Evolutionary conservation across 53 echinoderm and acorn worm genomes (phyloP).

Genomic region (Temnopleurus reevesii): DNA sequence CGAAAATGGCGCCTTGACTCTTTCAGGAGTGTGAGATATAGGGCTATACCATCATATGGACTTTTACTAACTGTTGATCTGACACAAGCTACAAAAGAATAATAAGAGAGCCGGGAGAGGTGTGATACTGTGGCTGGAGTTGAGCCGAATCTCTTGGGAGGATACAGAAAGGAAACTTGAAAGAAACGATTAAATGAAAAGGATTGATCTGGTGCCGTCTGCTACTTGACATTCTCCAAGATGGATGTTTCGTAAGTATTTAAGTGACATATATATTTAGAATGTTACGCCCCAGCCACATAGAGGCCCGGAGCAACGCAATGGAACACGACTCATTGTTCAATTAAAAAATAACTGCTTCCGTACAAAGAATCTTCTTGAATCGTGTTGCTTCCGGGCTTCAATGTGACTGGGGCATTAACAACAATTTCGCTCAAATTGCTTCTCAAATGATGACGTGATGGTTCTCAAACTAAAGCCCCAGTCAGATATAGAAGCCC

Average conservation of each 20-base stretch:
- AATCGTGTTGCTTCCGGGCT: too few species aligned
- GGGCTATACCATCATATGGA: neutral
- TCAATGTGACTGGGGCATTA: too few species aligned
- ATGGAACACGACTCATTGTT: too few species aligned
- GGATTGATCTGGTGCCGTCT: neutral
- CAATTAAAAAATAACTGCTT: too few species aligned
- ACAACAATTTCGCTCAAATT: too few species aligned
- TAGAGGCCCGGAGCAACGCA: too few species aligned
- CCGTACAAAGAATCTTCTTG: too few species aligned
- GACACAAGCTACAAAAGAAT: neutral
- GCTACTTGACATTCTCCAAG: neutral
- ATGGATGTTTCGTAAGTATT: conserved; percentile 13
- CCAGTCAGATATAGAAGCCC: too few species aligned
- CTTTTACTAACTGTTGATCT: neutral
- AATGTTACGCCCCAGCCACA: too few species aligned
- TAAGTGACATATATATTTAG: too few species aligned
- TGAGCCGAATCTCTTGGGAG: conserved; percentile 7
- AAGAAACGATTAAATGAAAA: neutral
- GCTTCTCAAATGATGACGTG: too few species aligned
- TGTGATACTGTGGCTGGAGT: neutral
- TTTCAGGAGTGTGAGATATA: neutral
- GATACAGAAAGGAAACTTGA: neutral
- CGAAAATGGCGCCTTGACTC: conserved; percentile 21
- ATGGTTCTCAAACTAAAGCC: too few species aligned
- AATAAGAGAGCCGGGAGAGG: neutral